Base-by-base conservation (phyloP, 2,888 invertebrate genomes). In the Gnatocerus cornutus region DNA sequence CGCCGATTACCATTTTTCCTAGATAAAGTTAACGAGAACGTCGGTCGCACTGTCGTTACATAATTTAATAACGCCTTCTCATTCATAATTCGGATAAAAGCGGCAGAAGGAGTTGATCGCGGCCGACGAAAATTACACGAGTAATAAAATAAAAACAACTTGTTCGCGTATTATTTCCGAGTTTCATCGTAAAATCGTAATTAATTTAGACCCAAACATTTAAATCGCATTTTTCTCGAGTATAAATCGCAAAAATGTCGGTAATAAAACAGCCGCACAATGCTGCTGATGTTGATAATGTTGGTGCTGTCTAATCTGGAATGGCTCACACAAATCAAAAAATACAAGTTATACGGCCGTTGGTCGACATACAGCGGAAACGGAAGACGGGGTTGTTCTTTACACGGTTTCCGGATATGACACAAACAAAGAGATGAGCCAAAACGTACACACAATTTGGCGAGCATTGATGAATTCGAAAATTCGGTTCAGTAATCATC, bases 321-420 rank as follows among this genome's bases (percentile, higher is more conserved):
- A 58, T 48, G 37, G 59, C 61, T 30, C 41, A 46, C 43, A 64
- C 69, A 69, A 69, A 69, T 69, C 58, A 61, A 69, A 53, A 46
- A 69, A 67, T 48, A 10, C 37, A 29, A 61, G 27, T 27, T 65
- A 13, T 4, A 27, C 45, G 53, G 48, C 48, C 52, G 37, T 64
- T 61, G 69, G 61, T 65, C 69, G 53, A 55, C 66, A 52, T 50
- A 14, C 14, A 39, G 29, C 59, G 55, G 66, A 61, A 66, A 10
- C 69, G 69, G 66, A 69, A 69, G 69, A 59, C 64, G 43, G 45
- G 37, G 59, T 59, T 68, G 63, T 64, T 69, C 52, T 69, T 64
- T 64, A 58, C 59, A 50, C 53, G 12, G 50, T 30, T 68, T 68
- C 68, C 63, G 64, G 64, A 69, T 58, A 41, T 52, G 55, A 63